These are phyloP conservation scores for Zonitis immaculata DNA, from an alignment of 2,888 invertebrate genomes.

Conservation along the genomic window DNA sequence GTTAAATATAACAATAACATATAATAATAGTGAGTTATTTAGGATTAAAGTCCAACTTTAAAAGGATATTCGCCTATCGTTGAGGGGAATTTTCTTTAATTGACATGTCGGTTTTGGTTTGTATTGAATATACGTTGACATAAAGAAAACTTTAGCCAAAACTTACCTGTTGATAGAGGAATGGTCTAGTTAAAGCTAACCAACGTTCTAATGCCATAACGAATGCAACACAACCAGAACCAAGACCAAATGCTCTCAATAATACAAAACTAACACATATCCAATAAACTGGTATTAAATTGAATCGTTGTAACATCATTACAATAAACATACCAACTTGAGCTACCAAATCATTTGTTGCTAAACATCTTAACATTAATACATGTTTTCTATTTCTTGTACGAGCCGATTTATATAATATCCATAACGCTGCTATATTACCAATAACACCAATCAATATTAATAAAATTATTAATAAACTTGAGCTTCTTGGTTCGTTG, in stretches of 20 bases:
- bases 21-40: constrained; percentile 1
- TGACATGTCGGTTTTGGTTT: neutral
- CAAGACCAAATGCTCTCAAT: constrained; percentile 77
- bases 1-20: neutral
- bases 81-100: too few relatives aligned
- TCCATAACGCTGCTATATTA: constrained; percentile 71
- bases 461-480: neutral
- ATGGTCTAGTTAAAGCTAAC: constrained; percentile 80
- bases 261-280: constrained; percentile 67
- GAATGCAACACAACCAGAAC: constrained; percentile 82
- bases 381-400: constrained; percentile 76
- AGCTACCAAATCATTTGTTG: constrained; percentile 75
- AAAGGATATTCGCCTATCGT: constrained; percentile 1
- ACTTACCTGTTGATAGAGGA: constrained; percentile 80
- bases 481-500: neutral
- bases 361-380: constrained; percentile 71
- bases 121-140: neutral
- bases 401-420: constrained; percentile 65
- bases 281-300: constrained; percentile 48
- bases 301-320: constrained; percentile 55
- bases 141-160: neutral
- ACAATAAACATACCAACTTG: constrained; percentile 72
- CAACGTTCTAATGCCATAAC: constrained; percentile 86
- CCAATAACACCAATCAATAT: constrained; percentile 64
- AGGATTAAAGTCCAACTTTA: constrained; percentile 1